phyloP scores from a whole-genome alignment of 2,888 invertebrate species.

The Ochropacha duplaris region DNA sequence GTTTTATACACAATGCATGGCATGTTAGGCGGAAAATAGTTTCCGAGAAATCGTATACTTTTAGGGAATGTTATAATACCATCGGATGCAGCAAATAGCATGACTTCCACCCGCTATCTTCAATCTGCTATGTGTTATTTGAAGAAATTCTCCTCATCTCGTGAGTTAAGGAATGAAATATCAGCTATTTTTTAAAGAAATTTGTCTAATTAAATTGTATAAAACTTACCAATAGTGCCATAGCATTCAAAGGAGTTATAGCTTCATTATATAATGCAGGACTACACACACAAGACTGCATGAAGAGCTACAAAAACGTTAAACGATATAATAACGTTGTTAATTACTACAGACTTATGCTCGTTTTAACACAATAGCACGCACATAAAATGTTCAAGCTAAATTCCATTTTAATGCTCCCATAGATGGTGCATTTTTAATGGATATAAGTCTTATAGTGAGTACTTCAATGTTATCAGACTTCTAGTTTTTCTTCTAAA shows the following conservation, averaged over 20 bases:
- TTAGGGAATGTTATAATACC: slow-evolving; percentile 21
- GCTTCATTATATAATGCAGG: background rate
- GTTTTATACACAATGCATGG: background rate
- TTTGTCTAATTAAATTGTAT: background rate
- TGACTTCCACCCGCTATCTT: background rate
- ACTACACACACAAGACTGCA: background rate
- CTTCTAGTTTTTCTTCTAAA: background rate
- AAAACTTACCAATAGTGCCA: no score
- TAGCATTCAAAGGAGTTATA: no score
- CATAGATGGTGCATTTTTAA: background rate
- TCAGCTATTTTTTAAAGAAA: background rate
- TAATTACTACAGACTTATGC: background rate
- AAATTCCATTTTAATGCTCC: background rate
- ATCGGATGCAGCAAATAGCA: background rate
- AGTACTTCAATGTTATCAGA: background rate
- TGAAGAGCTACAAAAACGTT: background rate
- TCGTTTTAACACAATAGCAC: background rate
- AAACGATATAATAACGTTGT: background rate
- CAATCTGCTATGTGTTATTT: background rate
- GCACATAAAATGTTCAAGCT: background rate
- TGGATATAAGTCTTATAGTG: background rate
- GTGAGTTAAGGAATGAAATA: background rate
- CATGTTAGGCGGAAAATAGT: background rate
- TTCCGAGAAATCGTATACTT: slow-evolving; percentile 17
- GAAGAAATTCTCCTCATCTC: background rate